Base-by-base conservation (phyloP, 2,113 vertebrate genomes). In the Xerus inauris region DNA sequence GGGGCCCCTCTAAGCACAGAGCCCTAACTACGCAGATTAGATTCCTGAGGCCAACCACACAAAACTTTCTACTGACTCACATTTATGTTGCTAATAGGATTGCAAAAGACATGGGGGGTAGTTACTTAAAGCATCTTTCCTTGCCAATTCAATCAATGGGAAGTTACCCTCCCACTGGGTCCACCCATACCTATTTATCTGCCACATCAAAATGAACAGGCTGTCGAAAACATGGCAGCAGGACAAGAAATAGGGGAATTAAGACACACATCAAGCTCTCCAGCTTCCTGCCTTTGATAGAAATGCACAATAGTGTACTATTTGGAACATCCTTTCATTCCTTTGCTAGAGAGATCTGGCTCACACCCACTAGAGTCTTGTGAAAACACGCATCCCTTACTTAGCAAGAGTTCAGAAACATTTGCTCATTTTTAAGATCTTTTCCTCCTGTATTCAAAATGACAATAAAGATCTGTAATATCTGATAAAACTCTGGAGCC, bases 181-280 rank as follows among this genome's bases (percentile, higher is more conserved):
- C 85, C 90, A 82, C 69, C 91, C 97, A 94, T 62, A 96, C 80
- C 75, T 96, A 96, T 95, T 97, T 96, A 97, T 97, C 95, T 95
- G 87, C 77, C 82, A 94, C 64, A 90, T 92, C 91, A 93, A 93
- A 97, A 98, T 84, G 91, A 97, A 83, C 85, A 93, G 47, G 40
- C 85, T 97, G 79, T 51, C 94, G 88, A 94, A 96, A 96, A 96
- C 67, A 94, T 28, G 47, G 91, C 75, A 96, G 75, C 51, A 87
- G 87, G 73, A 69, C 42, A 90, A 95, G 81, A 91, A 71, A 64
- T n/a, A 26, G n/a, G 28, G 49, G 40, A 87, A 95, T 97, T 93
- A 96, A 96, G 91, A 93, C 38, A 91, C 83, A 88, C 49, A 92
- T 47, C 45, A 91, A 96, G 67, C 24, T 57, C 77, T 87, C 82